phyloP scores from a whole-genome alignment of 2,113 vertebrate species.

The Oncorhynchus keta region DNA sequence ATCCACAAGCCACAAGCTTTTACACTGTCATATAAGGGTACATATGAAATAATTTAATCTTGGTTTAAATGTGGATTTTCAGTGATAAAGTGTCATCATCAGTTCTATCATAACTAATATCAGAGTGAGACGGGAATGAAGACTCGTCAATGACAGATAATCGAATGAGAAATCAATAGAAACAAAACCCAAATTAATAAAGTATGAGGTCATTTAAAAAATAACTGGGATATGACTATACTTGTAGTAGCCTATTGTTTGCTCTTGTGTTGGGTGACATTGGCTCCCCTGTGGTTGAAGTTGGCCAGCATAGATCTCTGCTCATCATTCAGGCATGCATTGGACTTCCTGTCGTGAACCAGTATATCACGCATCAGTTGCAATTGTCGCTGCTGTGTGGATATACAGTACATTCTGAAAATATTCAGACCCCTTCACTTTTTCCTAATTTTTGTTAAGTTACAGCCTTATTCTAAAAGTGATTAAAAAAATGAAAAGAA shows the following conservation, averaged over 20 bases:
- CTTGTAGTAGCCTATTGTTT: slow-evolving; percentile 48
- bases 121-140: slow-evolving; percentile 82
- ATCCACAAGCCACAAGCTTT: neutral
- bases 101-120: slow-evolving; percentile 85
- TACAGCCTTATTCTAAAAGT: too few relatives aligned
- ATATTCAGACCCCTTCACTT: too few relatives aligned
- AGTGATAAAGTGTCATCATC: slow-evolving; percentile 68
- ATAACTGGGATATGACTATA: neutral
- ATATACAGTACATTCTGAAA: neutral
- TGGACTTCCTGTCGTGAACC: slow-evolving; percentile 70
- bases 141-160: slow-evolving; percentile 78
- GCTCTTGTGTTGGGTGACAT: slow-evolving; percentile 43
- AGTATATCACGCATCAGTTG: slow-evolving; percentile 79
- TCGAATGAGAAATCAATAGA: slow-evolving; percentile 51
- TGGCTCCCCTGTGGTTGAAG: slow-evolving; percentile 58
- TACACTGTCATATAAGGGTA: neutral
- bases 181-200: neutral
- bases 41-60: neutral
- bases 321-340: slow-evolving; percentile 67
- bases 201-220: neutral
- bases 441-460: too few relatives aligned
- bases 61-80: neutral
- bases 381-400: slow-evolving; percentile 78
- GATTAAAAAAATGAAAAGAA: too few relatives aligned
- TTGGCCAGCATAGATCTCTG: slow-evolving; percentile 72